phyloP scores from a whole-genome alignment of 2,888 invertebrate species.

The Drosophila koepferae region DNA sequence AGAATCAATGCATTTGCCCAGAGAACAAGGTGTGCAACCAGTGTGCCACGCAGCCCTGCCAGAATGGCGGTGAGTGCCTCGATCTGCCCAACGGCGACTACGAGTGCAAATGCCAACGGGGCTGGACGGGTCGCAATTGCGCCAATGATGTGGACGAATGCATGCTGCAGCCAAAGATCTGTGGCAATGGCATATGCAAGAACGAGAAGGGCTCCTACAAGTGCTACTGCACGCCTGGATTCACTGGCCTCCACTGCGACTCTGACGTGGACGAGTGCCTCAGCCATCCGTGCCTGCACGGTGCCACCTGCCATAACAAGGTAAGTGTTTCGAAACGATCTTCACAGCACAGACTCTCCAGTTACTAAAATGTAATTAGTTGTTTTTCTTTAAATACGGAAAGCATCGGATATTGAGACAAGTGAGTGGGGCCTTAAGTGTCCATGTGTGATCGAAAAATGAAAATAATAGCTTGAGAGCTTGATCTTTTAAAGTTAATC shows the following conservation, averaged over 20 bases:
- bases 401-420: slow-evolving; percentile 85
- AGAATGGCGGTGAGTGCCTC: slow-evolving; percentile 88
- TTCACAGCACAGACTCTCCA: slow-evolving; percentile 13
- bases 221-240: slow-evolving; percentile 95
- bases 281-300: slow-evolving; percentile 93
- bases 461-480: not conserved
- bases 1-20: slow-evolving; percentile 84
- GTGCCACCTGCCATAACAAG: slow-evolving; percentile 92
- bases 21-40: slow-evolving; percentile 85
- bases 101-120: slow-evolving; percentile 87
- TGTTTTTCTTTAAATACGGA: slow-evolving; percentile 85
- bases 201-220: slow-evolving; percentile 92
- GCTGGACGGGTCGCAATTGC: slow-evolving; percentile 87
- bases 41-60: slow-evolving; percentile 88
- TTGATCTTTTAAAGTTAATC: not conserved
- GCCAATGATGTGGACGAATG: slow-evolving; percentile 91
- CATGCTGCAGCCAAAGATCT: slow-evolving; percentile 87
- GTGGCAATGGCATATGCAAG: slow-evolving; percentile 93
- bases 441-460: not conserved
- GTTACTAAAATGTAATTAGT: slow-evolving; percentile 83
- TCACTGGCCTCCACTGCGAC: slow-evolving; percentile 93
- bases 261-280: slow-evolving; percentile 95
- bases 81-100: slow-evolving; percentile 87
- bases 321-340: slow-evolving; percentile 65
- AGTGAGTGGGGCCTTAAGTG: slow-evolving; percentile 76